phyloP scores from a whole-genome alignment of 2,888 invertebrate genomes.

The Sturmia bella region DNA sequence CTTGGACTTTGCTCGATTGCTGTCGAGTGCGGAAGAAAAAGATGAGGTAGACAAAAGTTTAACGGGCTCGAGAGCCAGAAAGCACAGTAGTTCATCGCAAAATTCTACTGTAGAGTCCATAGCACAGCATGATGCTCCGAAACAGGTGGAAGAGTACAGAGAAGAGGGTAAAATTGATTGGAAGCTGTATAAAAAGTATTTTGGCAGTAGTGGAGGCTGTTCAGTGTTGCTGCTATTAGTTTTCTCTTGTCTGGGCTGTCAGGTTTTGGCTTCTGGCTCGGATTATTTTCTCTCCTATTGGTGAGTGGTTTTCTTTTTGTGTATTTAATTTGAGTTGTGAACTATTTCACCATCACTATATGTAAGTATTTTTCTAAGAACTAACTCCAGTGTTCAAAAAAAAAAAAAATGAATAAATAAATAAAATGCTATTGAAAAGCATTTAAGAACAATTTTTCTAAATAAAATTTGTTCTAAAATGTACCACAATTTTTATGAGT shows the following conservation, averaged over 20 bases:
- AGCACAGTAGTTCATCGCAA: constrained; percentile 79
- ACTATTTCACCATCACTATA: too few species aligned
- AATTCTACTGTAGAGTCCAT: constrained; percentile 83
- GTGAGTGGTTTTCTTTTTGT: constrained; percentile 76
- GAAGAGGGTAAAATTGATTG: constrained; percentile 85
- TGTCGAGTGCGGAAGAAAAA: constrained; percentile 83
- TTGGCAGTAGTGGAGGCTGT: constrained; percentile 87
- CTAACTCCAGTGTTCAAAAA: too few species aligned
- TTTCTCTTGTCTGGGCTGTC: constrained; percentile 85
- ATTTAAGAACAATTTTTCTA: too few species aligned
- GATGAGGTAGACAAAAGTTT: constrained; percentile 71
- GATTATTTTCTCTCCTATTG: constrained; percentile 91
- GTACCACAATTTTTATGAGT: too few species aligned
- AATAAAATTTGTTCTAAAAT: too few species aligned
- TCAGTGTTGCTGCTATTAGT: constrained; percentile 84
- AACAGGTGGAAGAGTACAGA: constrained; percentile 83
- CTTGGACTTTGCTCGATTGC: constrained; percentile 89
- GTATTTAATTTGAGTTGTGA: neutral
- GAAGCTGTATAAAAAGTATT: constrained; percentile 86
- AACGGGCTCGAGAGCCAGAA: constrained; percentile 75
- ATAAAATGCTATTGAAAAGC: too few species aligned
- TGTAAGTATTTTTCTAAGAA: too few species aligned
- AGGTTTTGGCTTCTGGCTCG: constrained; percentile 87
- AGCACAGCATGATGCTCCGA: constrained; percentile 82
- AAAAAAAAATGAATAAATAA: too few species aligned